Percentiles rank a stretch among this genome's conserved stretches.
phyloP scores from a whole-genome alignment of 2,797 vertebrate species.

The Sebastolobus alascanus region DNA sequence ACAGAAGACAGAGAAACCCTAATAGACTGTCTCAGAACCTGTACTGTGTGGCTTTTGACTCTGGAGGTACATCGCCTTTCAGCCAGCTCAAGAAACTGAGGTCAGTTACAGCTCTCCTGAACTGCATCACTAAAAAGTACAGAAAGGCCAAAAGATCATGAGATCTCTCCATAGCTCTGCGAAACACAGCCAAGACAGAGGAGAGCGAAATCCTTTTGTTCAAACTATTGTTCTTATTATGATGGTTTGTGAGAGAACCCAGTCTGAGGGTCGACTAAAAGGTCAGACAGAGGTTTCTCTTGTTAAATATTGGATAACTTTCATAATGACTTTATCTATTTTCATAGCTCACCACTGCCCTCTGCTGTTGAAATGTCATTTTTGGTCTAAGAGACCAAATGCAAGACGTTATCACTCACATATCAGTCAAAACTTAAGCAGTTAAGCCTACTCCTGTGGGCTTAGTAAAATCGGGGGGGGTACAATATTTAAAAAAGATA shows the following conservation, averaged over 20 bases:
- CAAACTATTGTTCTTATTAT: background rate
- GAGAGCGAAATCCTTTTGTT: background rate
- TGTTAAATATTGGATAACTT: background rate
- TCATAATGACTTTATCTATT: background rate
- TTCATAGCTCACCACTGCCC: conserved; percentile 50
- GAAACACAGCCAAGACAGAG: background rate
- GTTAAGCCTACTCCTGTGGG: background rate
- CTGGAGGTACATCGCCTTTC: background rate
- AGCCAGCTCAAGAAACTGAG: background rate
- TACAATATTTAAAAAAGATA: background rate
- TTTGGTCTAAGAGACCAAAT: background rate
- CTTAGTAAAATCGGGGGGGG: background rate
- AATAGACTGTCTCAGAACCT: background rate
- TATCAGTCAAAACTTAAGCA: background rate
- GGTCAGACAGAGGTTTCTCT: conserved; percentile 8
- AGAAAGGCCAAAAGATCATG: background rate
- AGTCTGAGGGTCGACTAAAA: background rate
- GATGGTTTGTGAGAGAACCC: background rate
- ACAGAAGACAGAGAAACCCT: background rate
- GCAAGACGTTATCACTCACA: background rate
- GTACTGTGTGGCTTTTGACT: background rate
- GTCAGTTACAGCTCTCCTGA: background rate
- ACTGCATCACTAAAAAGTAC: background rate
- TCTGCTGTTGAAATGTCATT: conserved; percentile 50
- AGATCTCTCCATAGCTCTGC: background rate